Evolutionary conservation across 2,888 invertebrate species (phyloP).

Genomic region (Lycaena phlaeas): DNA sequence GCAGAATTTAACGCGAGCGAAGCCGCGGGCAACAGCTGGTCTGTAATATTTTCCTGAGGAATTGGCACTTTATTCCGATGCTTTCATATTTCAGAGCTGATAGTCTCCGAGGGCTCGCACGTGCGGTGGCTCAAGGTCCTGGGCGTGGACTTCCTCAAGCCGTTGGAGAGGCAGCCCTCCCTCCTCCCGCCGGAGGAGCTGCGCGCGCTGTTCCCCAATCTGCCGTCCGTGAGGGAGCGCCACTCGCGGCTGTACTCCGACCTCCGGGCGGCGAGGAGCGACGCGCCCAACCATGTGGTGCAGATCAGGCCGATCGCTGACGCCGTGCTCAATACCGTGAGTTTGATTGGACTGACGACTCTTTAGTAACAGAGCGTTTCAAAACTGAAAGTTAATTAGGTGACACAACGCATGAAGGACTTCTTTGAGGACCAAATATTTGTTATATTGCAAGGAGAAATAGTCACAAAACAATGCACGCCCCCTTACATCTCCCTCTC

Average conservation of each 20-base stretch:
- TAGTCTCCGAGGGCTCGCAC: conserved; percentile 91
- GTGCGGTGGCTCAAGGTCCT: conserved; percentile 90
- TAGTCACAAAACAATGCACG: no score
- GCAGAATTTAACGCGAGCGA: no score
- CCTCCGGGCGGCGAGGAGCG: conserved; percentile 33
- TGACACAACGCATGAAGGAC: no score
- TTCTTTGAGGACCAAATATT: no score
- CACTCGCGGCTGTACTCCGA: conserved; percentile 48
- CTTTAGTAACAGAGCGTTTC: no score
- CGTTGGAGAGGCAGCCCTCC: conserved; percentile 76
- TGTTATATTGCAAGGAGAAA: no score
- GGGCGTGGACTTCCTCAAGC: conserved; percentile 86
- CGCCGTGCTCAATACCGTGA: conserved; percentile 52
- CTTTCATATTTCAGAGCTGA: conserved; percentile 74
- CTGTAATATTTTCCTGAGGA: no score
- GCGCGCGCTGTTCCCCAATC: conserved; percentile 86
- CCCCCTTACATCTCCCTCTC: no score
- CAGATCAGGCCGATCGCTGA: conserved; percentile 46
- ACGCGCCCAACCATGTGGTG: conserved; percentile 35
- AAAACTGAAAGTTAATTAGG: no score
- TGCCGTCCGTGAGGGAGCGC: conserved; percentile 80
- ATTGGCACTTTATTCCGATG: no score
- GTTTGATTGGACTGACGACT: conserved; percentile 12
- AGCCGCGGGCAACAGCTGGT: no score
- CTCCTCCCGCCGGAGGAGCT: conserved; percentile 83